Evolutionary conservation across 2,797 vertebrate species (phyloP), one percentile per base, ranked within the genome.

Genomic region (Geotrypetes seraphini): DNA sequence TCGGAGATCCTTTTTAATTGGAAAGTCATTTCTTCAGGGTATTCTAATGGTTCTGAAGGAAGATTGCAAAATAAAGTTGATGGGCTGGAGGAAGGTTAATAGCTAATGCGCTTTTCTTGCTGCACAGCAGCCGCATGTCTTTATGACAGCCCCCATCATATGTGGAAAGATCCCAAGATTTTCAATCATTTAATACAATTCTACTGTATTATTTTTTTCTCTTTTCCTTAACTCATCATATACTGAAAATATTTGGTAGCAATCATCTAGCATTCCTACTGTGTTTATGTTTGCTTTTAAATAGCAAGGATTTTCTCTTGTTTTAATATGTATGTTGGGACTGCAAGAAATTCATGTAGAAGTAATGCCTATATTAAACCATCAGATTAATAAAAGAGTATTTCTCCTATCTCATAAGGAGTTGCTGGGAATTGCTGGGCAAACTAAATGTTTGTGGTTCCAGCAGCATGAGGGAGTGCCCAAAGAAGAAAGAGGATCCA

Each of bases 1-100:
- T 89, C 82, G 71, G 83, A 90, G 89, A 95, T 92, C 88, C 84
- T 79, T 89, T 94, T 96, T 98, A 97, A 97, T 97, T 97, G 92
- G 89, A 96, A 98, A 97, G 92, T 93, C 92, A 97, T 96, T 96
- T 96, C 93, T 98, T 97, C 86, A 86, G 95, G 95, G 93, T 94
- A 97, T 96, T 96, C 91, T 96, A 97, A 97, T 98, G 92, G 88
- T 95, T 94, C 88, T 86, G 79, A 88, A 86, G 87, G 88, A 95
- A 95, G 89, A 96, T 94, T 96, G 90, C 91, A 91, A 92, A 96
- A 89, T 90, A 90, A 92, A 95, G 90, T 93, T 96, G 93, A 92
- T 91, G 88, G 79, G 91, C 85, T 92, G 80, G 83, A 82, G 86
- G 83, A 88, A 83, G 89, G 88, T 91, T 96, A 94, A 96, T 92